Conservation (phyloP, 2,888 invertebrate genomes). For the Crocallis elinguaria region DNA sequence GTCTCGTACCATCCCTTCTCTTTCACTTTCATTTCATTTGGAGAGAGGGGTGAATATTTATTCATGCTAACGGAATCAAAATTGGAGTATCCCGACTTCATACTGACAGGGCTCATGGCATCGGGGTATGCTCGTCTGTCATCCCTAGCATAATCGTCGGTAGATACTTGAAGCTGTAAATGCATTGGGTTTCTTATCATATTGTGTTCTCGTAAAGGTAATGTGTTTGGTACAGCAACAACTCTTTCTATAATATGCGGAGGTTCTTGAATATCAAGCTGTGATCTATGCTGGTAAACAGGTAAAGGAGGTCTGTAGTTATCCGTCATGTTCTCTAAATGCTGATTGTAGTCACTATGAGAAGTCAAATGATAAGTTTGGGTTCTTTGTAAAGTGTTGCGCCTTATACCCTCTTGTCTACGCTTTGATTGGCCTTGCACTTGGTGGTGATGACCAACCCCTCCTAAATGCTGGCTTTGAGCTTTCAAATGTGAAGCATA, state of each 20-base stretch:
- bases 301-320: slow-evolving; percentile 63
- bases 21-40: slow-evolving; percentile 71
- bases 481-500: slow-evolving; percentile 81
- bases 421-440: slow-evolving; percentile 65
- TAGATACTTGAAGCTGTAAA: slow-evolving; percentile 74
- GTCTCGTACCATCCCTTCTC: slow-evolving; percentile 90
- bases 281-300: slow-evolving; percentile 72
- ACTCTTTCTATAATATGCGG: slow-evolving; percentile 64
- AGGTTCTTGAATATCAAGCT: slow-evolving; percentile 74
- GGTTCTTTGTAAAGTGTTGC: slow-evolving; percentile 77
- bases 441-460: slow-evolving; percentile 69
- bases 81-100: slow-evolving; percentile 73
- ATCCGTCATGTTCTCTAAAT: slow-evolving; percentile 71
- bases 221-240: slow-evolving; percentile 67
- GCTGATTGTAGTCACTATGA: slow-evolving; percentile 79
- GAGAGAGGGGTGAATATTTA: slow-evolving; percentile 74
- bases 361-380: slow-evolving; percentile 81
- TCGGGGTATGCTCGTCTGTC: slow-evolving; percentile 66
- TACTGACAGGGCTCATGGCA: slow-evolving; percentile 73
- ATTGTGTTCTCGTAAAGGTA: slow-evolving; percentile 74
- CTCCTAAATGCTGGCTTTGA: slow-evolving; percentile 75
- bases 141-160: slow-evolving; percentile 69
- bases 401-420: slow-evolving; percentile 65
- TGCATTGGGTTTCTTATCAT: slow-evolving; percentile 68
- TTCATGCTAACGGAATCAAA: slow-evolving; percentile 75